Base-by-base conservation (phyloP, 2,113 vertebrate species). In the Syngnathus typhle region DNA sequence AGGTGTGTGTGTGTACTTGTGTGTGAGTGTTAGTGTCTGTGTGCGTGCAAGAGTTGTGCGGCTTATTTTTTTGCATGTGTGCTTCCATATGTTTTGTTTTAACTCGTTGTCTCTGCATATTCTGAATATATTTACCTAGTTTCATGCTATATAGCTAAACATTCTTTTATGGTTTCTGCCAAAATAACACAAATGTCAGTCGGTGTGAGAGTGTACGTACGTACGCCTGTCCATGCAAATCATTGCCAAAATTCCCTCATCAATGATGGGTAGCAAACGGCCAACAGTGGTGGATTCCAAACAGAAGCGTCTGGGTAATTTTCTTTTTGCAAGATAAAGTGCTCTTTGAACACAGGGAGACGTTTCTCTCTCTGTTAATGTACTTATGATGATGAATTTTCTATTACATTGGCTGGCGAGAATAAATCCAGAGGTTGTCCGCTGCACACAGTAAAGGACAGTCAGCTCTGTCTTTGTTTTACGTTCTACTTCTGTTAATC, bases 351-450 rank as follows among this genome's bases (percentile, higher is more conserved):
- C 82, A 74, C 76, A 84, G 85, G 75, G 81, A 87, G 83, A 82
- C 86, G 80, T 84, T 83, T 83, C 81, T 88, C 77, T 85, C 77
- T 75, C 78, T 88, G 84, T 80, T 84, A 87, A 88, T 83, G 77
- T 80, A 76, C 85, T 88, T 90, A 89, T 80, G 80, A 84, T 89
- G 84, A 90, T 86, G 83, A 73, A 76, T 88, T 84, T 82, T 86
- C 84, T 82, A 87, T 89, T 88, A 84, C 81, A 85, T 89, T 87
- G 76, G 84, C 70, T 84, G 81, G 72, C 82, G 82, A 82, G 79
- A 72, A 76, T 78, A 74, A 82, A 84, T 85, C 71, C 66, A 68
- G 67, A 75, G 65, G 76, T 77, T 78, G 76, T 81, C 77, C 69
- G 76, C 41, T 70, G 59, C 68, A 80, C 38, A 68, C 23, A 64